Evolutionary conservation across 2,797 vertebrate species (phyloP).

Genomic region (Tiaroga cobitis): DNA sequence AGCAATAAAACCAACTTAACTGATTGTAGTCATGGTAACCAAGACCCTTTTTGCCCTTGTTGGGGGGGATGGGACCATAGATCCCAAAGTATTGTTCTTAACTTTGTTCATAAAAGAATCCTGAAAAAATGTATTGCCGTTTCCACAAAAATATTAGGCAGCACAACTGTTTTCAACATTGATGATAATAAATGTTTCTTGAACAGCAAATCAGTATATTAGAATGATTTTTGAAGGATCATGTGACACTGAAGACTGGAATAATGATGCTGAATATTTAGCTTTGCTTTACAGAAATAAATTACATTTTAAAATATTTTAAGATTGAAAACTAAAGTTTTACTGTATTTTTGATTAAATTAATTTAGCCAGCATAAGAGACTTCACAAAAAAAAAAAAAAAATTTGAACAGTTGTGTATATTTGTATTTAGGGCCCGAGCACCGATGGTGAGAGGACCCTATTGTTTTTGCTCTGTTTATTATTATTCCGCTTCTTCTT

Average conservation of each 20-base stretch:
- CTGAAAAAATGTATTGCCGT: too few relatives aligned
- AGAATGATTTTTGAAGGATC: neutral
- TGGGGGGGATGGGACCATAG: too few relatives aligned
- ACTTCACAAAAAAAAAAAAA: neutral
- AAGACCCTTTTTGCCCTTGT: too few relatives aligned
- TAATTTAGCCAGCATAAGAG: neutral
- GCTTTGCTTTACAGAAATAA: neutral
- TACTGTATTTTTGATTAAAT: neutral
- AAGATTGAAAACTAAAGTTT: neutral
- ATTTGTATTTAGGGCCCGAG: too few relatives aligned
- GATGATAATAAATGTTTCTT: neutral
- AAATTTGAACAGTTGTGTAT: too few relatives aligned
- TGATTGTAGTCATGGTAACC: too few relatives aligned
- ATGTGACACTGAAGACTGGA: neutral
- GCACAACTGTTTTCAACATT: neutral
- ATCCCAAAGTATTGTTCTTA: neutral
- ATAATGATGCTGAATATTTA: neutral
- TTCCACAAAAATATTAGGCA: neutral
- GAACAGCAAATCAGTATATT: neutral
- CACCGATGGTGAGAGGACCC: too few relatives aligned
- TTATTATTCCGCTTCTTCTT: too few relatives aligned
- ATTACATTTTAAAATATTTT: neutral
- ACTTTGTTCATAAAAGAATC: too few relatives aligned
- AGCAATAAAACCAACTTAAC: too few relatives aligned
- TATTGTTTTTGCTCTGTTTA: too few relatives aligned